Evolutionary conservation across 2,797 vertebrate species (phyloP), one percentile per base, ranked within the genome.

Genomic region (Cetoscarus ocellatus): DNA sequence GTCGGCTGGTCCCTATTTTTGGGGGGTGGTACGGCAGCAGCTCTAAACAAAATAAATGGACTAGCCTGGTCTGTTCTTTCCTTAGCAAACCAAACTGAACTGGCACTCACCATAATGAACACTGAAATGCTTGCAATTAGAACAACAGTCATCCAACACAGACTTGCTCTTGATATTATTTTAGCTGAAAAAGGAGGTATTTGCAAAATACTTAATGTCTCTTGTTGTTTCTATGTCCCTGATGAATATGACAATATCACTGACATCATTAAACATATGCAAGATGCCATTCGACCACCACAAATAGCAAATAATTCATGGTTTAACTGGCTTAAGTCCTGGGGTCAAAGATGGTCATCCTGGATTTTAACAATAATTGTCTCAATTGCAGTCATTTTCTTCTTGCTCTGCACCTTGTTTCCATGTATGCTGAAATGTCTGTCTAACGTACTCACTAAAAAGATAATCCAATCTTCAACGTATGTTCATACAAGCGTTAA

Each of bases 271-370:
- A 55, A 55, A 55, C 36, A 40, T 5, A 55, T 55, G 53, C 53
- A 40, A 55, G n/a, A 55, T 55, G 53, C 53, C 53, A 56, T 56
- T 14, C 5, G 8, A 55, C 53, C 38, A 27, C 53, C 53, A 40
- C 36, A 9, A 18, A 36, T 18, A 18, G n/a, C 36, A 18, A 27
- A 40, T 12, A 5, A 40, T 15, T 55, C 53, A 18, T 39, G 36
- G 53, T 8, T 40, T 10, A 1, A 10, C 18, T 40, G 36, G 36
- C 17, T 57, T 8, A 4, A 57, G 3, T 43, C 8, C 18, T 57
- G 39, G 39, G 10, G 39, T 7, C 54, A 42, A 42, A 38, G 17
- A 9, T 42, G 54, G 54, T 19, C n/a, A 9, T 19, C 39, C 18
- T 57, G 54, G 17, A 12, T 42, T 19, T 11, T 42, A 14, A 42